Base-by-base conservation (phyloP, 2,888 invertebrate genomes). In the Pharmacophagus antenor region DNA sequence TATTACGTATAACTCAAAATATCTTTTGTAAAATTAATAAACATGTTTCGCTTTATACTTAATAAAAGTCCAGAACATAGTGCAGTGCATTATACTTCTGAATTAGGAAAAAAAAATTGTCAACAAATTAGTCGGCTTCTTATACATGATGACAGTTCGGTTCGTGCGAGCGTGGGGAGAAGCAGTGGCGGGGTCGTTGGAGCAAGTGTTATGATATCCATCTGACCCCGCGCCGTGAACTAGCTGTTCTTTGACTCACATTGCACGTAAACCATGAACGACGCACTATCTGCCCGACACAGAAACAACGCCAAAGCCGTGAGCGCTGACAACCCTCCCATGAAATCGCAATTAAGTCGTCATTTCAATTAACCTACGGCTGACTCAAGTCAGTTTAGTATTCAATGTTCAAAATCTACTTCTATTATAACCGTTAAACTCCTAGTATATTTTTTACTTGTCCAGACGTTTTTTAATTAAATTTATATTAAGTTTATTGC, bases 201-300 rank as follows among this genome's bases (percentile, higher is more conserved):
- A 55, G 56, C 56, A 49, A 49, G 48, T 60, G 61, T 50, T 47
- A 82, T 84, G 85, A 78, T 71, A 69, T 70, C 85, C 84, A 85
- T 73, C 46, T 79, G 82, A 82, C 79, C 80, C 77, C 58, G 73
- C 65, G 70, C 66, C 70, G 70, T 79, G 73, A 74, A 72, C 70
- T 82, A 79, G 79, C 84, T 80, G 85, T 85, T 73, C 71, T 76
- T 79, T 75, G 81, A 61, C 79, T 82, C 80, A 85, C 80, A 80
- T 85, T 82, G 77, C 75, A 78, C 76, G 71, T 74, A 73, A 77
- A 82, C 81, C 82, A 83, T 84, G 80, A 81, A 78, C 72, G 65
- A 77, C 68, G 72, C 71, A 70, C 71, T 70, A 71, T 71, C 66
- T 76, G 79, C 60, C 74, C 79, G 68, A 82, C 76, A 74, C 74